phyloP scores from a whole-genome alignment of 2,797 vertebrate genomes.

The Craterocephalus amniculus region DNA sequence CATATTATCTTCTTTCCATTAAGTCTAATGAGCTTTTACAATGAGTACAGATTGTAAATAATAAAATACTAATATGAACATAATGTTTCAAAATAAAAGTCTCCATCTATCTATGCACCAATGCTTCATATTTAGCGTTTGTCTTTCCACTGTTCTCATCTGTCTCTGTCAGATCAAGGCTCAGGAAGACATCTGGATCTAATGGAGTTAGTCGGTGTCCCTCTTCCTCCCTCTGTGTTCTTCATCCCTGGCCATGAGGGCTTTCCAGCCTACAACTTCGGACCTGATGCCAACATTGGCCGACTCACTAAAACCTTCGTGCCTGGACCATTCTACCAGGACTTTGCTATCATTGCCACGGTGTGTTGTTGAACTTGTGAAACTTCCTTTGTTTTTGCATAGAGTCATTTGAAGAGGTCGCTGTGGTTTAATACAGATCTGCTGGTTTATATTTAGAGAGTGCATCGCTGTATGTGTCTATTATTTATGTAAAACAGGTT shows the following conservation, averaged over 20 bases:
- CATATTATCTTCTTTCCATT: not conserved
- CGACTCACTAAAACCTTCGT: constrained; percentile 86
- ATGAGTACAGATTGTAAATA: no score
- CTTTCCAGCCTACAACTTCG: constrained; percentile 89
- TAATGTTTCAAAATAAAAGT: not conserved
- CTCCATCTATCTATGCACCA: not conserved
- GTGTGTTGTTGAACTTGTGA: constrained; percentile 42
- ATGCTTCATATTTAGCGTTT: not conserved
- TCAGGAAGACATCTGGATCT: constrained; percentile 85
- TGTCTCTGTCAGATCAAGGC: constrained; percentile 77
- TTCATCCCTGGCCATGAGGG: constrained; percentile 89
- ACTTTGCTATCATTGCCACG: constrained; percentile 86
- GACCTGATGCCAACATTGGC: constrained; percentile 87
- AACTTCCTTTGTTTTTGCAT: not conserved
- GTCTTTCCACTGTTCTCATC: not conserved
- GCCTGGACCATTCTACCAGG: constrained; percentile 84
- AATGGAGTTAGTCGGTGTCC: constrained; percentile 88
- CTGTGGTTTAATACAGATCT: not conserved
- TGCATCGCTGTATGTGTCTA: not conserved
- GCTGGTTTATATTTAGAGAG: not conserved
- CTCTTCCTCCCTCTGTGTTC: constrained; percentile 89
- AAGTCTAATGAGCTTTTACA: not conserved
- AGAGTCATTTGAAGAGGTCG: not conserved
- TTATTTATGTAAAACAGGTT: not conserved
- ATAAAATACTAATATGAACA: not conserved